Conservation (phyloP, 2,888 invertebrate species). For the Melanargia galathea region DNA sequence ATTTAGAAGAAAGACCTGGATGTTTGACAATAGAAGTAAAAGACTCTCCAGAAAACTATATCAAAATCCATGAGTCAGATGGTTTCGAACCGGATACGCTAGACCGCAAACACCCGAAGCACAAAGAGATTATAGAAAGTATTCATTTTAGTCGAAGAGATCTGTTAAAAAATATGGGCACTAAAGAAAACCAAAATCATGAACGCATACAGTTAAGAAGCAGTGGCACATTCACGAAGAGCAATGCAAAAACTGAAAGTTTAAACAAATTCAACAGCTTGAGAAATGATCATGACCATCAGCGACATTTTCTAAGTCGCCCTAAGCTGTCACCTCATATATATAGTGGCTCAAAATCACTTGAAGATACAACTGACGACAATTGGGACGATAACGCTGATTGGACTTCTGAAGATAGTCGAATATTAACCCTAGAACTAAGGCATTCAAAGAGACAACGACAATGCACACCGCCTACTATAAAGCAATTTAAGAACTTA, state of each 20-base stretch:
- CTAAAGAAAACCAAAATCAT: conserved; percentile 49
- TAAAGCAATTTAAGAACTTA: conserved; percentile 70
- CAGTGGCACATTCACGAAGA: conserved; percentile 87
- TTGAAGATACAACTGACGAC: conserved; percentile 58
- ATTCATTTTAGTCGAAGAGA: conserved; percentile 65
- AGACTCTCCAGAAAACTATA: conserved; percentile 89
- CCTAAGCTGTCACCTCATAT: conserved; percentile 60
- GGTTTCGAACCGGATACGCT: conserved; percentile 93
- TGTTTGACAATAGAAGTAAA: conserved; percentile 92
- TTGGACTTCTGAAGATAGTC: conserved; percentile 81
- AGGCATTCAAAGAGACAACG: conserved; percentile 89
- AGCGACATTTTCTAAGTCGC: conserved; percentile 72
- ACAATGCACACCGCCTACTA: conserved; percentile 78
- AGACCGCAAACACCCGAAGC: conserved; percentile 87
- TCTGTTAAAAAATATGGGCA: conserved; percentile 59
- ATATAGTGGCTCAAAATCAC: conserved; percentile 60
- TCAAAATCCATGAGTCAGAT: conserved; percentile 89
- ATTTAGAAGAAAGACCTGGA: conserved; percentile 85
- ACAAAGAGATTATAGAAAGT: conserved; percentile 58
- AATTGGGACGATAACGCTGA: conserved; percentile 62
- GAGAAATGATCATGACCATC: conserved; percentile 88
- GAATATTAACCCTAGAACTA: conserved; percentile 86
- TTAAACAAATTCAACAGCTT: conserved; percentile 84
- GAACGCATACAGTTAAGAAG: conserved; percentile 85
- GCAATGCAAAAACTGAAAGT: conserved; percentile 59